Evolutionary conservation across 2,888 invertebrate species (phyloP), one percentile per base, ranked within the genome.

Genomic region (Chloroclystis v-ata): DNA sequence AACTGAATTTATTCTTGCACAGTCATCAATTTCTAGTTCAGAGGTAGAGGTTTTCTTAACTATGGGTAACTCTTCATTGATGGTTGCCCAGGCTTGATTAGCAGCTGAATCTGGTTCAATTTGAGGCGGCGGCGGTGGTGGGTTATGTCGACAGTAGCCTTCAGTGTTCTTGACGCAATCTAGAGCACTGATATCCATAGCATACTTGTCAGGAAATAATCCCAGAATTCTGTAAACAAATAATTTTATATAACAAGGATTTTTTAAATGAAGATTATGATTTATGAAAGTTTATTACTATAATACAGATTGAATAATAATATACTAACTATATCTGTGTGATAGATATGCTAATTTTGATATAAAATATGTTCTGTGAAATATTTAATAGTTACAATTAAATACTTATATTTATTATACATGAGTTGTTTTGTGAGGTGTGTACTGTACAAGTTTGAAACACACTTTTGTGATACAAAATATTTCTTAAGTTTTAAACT

Each of bases 141-240:
- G 79, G 56, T 79, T 79, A 56, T 87, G 86, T 29, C 69, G 55
- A 54, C 86, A 87, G 57, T 68, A 66, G 1, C 85, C 85, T 45
- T 82, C 75, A 52, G 72, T 72, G 52, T 83, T 78, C 61, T 82
- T 84, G 1, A 78, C 72, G 53, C 86, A 87, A 46, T 67, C 73
- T 16, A 87, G 64, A 0, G 82, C 83, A 16, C 81, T 78, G 41
- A 82, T 70, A 48, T 84, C 77, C 1, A 87, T 57, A 47, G 76
- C 74, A 59, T 87, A 85, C 53, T 80, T 76, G 10, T 86, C 86
- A 16, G 86, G 76, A 40, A 63, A 74, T 63, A 86, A 70, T 7
- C 78, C 85, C 51, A 87, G 73, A 61, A 85, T 67, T 46, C 86
- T 87, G 67, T 39, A 43, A 32, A 16, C 14, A 33, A 8, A 33